Evolutionary conservation across 2,113 vertebrate genomes (phyloP), one percentile per base, ranked within the genome.

Genomic region (Phrynosoma blainvillii): DNA sequence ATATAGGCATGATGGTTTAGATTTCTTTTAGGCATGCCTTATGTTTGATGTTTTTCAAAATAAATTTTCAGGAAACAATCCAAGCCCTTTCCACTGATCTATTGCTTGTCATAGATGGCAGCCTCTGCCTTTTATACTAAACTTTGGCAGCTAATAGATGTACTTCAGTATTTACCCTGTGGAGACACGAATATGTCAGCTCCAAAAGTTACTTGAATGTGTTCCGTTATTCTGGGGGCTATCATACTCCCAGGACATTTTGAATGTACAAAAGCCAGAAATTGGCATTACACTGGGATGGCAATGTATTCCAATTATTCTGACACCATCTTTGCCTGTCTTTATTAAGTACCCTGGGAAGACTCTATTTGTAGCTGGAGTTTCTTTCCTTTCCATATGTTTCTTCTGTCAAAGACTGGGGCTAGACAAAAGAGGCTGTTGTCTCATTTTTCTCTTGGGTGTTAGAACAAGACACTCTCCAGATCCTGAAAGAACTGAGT

Each of bases 141-240:
- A 56, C 71, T 76, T 66, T 78, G 76, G 73, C 88, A 84, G 82
- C 85, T 93, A 90, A 92, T 90, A 87, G 87, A 81, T 88, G 78
- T 7, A 66, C 62, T 93, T 92, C 87, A 92, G 88, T 89, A 93
- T 91, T 62, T 92, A 71, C 90, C 92, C 94, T 83, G 82, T 93
- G 88, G 92, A 89, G 91, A 92, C 87, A 80, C 40, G 91, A 93
- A 91, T 93, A 90, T 47, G 91, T 94, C 93, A 93, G 36, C 80
- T 94, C 85, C 87, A 91, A 88, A 94, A 89, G 84, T 89, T 76
- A 78, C 88, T 0, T 82, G 93, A 93, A 83, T 92, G 59, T 93
- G 91, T 95, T 88, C 85, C 84, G 56, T 93, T 94, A 86, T 93
- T 92, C 89, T 75, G 74, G 76, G 89, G 68, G 83, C 87, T 93